phyloP scores from a whole-genome alignment of 1,140 invertebrate genomes.

The Cephus cinctus region DNA sequence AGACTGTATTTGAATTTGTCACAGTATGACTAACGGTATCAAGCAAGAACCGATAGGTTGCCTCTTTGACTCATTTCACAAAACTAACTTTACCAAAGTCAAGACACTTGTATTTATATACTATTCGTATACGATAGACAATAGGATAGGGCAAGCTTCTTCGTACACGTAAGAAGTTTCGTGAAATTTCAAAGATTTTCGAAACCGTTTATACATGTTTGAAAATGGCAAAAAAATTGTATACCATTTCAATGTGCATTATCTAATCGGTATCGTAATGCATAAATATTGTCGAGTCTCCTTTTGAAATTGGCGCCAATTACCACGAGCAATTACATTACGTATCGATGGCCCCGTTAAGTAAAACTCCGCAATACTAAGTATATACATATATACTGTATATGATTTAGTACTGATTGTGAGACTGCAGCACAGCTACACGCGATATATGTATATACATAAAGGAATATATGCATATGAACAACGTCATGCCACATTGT shows the following conservation, averaged over 20 bases:
- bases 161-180: neutral
- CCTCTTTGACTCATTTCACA: no score
- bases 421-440: neutral
- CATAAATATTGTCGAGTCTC: conserved; percentile 10
- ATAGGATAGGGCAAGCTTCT: neutral
- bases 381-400: conserved; percentile 10
- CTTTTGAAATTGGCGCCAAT: no score
- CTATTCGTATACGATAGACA: no score
- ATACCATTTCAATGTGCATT: conserved; percentile 8
- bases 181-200: no score
- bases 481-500: neutral
- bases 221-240: conserved; percentile 3
- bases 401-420: neutral
- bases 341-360: conserved; percentile 17
- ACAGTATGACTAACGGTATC: no score
- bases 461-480: neutral
- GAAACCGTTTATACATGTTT: neutral
- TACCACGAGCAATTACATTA: conserved; percentile 13
- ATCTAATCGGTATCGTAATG: conserved; percentile 9
- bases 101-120: no score
- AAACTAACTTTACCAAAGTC: no score
- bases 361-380: conserved; percentile 14
- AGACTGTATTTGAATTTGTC: no score
- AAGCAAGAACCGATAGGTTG: no score
- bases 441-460: neutral